A percentile compares a stretch with the other conserved stretches of the same genome.
phyloP scores from a whole-genome alignment of 2,113 vertebrate species.

The Scomber japonicus region DNA sequence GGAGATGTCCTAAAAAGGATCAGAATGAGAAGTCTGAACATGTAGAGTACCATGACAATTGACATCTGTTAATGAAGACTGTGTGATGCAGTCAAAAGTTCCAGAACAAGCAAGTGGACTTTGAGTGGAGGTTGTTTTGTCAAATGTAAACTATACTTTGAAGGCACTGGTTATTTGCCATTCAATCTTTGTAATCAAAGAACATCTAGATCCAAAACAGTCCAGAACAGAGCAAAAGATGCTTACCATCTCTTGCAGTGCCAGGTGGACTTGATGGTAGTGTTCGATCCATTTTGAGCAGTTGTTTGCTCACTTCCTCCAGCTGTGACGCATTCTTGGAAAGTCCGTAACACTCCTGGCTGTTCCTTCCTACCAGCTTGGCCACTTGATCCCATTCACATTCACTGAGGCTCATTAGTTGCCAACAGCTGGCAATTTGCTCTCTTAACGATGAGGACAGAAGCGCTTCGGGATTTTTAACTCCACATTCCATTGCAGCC shows the following conservation, averaged over 20 bases:
- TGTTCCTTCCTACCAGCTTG: slow-evolving; percentile 56
- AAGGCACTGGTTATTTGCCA: neutral
- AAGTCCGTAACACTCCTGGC: slow-evolving; percentile 65
- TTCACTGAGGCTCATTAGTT: slow-evolving; percentile 76
- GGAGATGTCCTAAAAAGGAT: neutral
- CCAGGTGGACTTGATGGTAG: slow-evolving; percentile 30
- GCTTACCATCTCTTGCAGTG: slow-evolving; percentile 62
- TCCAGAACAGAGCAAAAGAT: neutral
- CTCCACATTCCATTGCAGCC: slow-evolving; percentile 73
- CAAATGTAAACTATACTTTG: neutral
- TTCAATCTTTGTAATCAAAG: neutral
- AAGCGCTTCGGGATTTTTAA: slow-evolving; percentile 78
- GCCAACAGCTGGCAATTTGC: slow-evolving; percentile 78
- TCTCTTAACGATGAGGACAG: slow-evolving; percentile 75
- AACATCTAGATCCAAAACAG: neutral
- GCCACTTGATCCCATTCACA: slow-evolving; percentile 69
- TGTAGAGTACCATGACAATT: neutral
- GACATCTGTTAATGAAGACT: neutral
- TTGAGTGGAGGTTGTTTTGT: neutral
- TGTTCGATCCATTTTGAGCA: slow-evolving; percentile 71
- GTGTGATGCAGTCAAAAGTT: neutral
- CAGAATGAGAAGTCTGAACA: neutral
- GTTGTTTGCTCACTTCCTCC: slow-evolving; percentile 74
- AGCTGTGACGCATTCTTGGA: slow-evolving; percentile 60
- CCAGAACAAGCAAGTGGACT: neutral